Percentiles rank a stretch among this genome's conserved stretches.
phyloP scores from a whole-genome alignment of 2,113 vertebrate genomes.

The Nymphicus hollandicus region DNA sequence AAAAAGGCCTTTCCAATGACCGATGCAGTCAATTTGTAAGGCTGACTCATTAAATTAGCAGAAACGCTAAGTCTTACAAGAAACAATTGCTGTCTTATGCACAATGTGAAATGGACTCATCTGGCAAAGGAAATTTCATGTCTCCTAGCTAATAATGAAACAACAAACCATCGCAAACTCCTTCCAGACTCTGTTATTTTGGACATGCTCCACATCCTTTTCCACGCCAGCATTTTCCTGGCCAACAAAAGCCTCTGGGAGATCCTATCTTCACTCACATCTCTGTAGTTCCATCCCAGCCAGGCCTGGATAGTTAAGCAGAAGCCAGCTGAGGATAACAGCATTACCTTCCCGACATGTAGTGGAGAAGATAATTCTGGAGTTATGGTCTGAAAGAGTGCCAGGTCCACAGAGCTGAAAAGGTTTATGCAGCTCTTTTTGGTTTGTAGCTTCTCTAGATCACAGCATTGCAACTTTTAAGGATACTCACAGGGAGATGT shows the following conservation, averaged over 20 bases:
- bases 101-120: neutral
- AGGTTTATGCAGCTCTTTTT: neutral
- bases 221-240: neutral
- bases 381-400: neutral
- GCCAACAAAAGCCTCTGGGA: neutral
- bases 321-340: neutral
- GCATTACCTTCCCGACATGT: neutral
- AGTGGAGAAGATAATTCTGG: neutral
- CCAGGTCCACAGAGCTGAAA: neutral
- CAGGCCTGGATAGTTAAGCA: neutral
- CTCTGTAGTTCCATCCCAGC: neutral
- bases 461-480: neutral
- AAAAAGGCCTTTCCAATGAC: neutral
- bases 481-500: neutral
- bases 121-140: neutral
- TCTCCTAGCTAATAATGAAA: neutral
- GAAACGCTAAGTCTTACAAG: neutral
- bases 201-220: neutral
- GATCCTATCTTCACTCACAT: neutral
- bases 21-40: neutral
- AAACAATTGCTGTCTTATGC: neutral
- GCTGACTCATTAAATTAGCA: neutral
- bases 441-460: neutral
- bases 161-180: neutral
- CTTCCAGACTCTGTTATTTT: slow-evolving; percentile 1